Evolutionary conservation across 2,113 vertebrate genomes (phyloP), one percentile per base, ranked within the genome.

Genomic region (Sylvicapra grimmia): DNA sequence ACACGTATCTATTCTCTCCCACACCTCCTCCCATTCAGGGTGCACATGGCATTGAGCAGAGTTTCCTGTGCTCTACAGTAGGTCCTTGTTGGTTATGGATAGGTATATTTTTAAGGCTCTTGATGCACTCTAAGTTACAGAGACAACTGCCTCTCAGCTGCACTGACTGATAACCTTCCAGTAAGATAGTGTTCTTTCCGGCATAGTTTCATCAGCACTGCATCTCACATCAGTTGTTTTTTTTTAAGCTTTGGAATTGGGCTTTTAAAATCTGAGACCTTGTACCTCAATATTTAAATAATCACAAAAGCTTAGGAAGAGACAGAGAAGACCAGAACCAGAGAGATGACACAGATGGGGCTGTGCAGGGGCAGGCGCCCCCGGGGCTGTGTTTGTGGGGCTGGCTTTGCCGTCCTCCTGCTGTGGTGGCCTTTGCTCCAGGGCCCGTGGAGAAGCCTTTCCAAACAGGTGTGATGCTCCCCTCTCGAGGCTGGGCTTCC

Each of bases 401-500:
- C 14, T 13, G 75, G 49, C 75, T 86, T 31, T 33, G 61, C n/a
- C 23, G 2, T 33, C 8, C 4, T 68, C 79, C 1, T 47, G 2
- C 83, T 49, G 56, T 29, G 2, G 8, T 1, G 10, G 47, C 2
- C 31, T 72, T 59, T 25, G 79, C 3, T 13, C 56, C 31, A 0
- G 25, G 54, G 84, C 7, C 11, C 0, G 1, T 15, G 88, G 68
- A 54, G 59, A 9, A 12, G 23, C 11, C 9, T 29, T 15, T 27
- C 58, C 8, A 25, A 0, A 19, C 33, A 44, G 2, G 3, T 0
- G 15, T 9, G 25, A 5, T 44, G 2, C 12, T 36, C 4, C 2
- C 23, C 16, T 11, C 18, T 40, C 0, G 13, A n/a, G 3, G 61
- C 40, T 0, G 4, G 4, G 13, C 13, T 53, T 49, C n/a, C n/a